Conservation (phyloP, 1,140 invertebrate species). For the Yoshiicerus persimilis region DNA sequence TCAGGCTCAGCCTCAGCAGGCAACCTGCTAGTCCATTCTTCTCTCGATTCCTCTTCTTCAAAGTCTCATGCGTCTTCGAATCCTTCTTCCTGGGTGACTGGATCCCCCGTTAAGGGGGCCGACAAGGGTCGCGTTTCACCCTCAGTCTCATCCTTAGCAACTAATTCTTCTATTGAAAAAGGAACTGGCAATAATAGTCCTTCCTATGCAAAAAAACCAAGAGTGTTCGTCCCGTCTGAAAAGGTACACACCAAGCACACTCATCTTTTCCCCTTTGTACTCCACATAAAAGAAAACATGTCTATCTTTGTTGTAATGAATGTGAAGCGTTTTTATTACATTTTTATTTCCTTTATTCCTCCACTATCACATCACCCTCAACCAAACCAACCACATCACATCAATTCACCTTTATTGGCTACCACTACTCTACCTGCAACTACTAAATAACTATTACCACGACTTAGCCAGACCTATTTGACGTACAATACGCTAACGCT, state of each 20-base stretch:
- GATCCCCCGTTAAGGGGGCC: conserved; percentile 24
- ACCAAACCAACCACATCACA: neutral
- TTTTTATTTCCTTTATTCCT: neutral
- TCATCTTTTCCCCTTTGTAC: neutral
- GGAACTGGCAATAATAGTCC: conserved; percentile 30
- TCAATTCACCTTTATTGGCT: neutral
- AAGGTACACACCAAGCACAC: conserved; percentile 49
- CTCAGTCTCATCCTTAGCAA: conserved; percentile 26
- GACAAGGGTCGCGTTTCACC: conserved; percentile 40
- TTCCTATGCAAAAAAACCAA: conserved; percentile 43
- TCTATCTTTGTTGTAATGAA: neutral
- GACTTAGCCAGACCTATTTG: no score
- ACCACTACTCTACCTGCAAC: neutral
- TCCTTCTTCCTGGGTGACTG: conserved; percentile 24
- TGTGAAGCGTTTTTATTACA: conserved; percentile 1
- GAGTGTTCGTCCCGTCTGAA: conserved; percentile 34
- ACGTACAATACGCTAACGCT: no score
- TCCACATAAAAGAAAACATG: neutral
- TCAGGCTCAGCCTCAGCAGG: conserved; percentile 12
- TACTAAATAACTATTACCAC: neutral
- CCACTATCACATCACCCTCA: neutral
- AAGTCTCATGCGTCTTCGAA: conserved; percentile 30
- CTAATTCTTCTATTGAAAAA: conserved; percentile 16
- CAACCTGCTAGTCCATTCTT: conserved; percentile 32
- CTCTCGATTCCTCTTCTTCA: neutral